Evolutionary conservation across 64 coral and sea anemone species (phyloP), one percentile per base, ranked within the genome.

Genomic region (Montipora capricornis): DNA sequence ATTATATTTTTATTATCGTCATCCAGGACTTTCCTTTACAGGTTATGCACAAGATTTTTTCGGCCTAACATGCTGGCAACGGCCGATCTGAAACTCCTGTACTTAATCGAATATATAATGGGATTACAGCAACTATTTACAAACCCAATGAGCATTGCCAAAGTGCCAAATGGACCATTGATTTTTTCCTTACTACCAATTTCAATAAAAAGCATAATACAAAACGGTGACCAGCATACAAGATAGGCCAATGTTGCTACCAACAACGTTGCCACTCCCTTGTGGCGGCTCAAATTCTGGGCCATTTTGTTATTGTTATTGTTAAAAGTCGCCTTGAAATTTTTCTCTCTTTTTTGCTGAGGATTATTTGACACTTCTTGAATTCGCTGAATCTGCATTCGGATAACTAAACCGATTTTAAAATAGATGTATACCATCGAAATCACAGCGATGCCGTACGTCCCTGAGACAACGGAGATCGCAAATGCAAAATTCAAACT

Each of bases 191-290:
- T 84, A 10, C n/a, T 68, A 20, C 83, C 94, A 3, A 95, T 95
- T 52, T 95, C 94, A 51, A 95, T 44, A 37, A 95, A 95, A 4
- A 95, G 90, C 78, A 95, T 55, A n/a, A 95, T 60, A 62, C 94
- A 95, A 81, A 95, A 95, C 3, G 94, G 94, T 5, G 94, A 95
- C 94, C 94, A 95, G 22, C 94, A 95, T 3, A 92, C 24, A 2
- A 95, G 26, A 44, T 95, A 95, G 6, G 57, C 87, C 15, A 91
- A 50, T 46, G 82, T 95, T 2, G 92, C 80, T 13, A 86, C 73
- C 46, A 92, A 45, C 13, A 95, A 20, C 8, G 94, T 95, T 8
- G 88, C 57, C 3, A 95, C 77, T 49, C 94, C 94, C 58, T 87
- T 95, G 47, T 91, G 74, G 20, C 71, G 67, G 9, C 24, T 95